Conservation (phyloP, 2,113 vertebrate species). For the Mustela nigripes region DNA sequence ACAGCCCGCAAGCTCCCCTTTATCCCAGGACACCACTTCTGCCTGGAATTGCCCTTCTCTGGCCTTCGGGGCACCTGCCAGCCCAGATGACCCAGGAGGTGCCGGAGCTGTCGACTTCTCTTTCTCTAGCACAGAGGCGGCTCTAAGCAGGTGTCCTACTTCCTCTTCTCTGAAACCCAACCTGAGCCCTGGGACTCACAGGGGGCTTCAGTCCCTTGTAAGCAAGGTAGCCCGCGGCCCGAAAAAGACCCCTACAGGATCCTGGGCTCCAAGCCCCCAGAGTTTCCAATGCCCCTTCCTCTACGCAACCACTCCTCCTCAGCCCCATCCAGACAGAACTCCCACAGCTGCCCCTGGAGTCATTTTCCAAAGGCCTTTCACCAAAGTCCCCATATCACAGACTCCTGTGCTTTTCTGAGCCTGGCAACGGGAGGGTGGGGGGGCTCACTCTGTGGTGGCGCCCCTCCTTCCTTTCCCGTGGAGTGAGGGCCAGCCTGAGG, state of each 20-base stretch:
- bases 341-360: not conserved
- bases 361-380: not conserved
- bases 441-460: not conserved
- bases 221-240: not conserved
- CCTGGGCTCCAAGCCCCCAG: not conserved
- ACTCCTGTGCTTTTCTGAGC: not conserved
- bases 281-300: not conserved
- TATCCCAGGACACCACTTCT: not conserved
- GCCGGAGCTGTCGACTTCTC: fast-evolving
- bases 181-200: not conserved
- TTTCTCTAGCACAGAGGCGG: not conserved
- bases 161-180: not conserved
- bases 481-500: too few relatives aligned
- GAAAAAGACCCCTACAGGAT: not conserved
- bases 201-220: not conserved
- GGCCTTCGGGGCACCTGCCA: not conserved
- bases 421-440: not conserved
- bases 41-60: not conserved
- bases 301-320: not conserved
- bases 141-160: not conserved
- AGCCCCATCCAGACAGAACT: not conserved
- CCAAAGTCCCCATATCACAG: not conserved
- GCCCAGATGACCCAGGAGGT: not conserved
- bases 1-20: not conserved
- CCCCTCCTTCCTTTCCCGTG: not conserved